Conservation (phyloP, 2,888 invertebrate species). For the Pterobdella sp. region DNA sequence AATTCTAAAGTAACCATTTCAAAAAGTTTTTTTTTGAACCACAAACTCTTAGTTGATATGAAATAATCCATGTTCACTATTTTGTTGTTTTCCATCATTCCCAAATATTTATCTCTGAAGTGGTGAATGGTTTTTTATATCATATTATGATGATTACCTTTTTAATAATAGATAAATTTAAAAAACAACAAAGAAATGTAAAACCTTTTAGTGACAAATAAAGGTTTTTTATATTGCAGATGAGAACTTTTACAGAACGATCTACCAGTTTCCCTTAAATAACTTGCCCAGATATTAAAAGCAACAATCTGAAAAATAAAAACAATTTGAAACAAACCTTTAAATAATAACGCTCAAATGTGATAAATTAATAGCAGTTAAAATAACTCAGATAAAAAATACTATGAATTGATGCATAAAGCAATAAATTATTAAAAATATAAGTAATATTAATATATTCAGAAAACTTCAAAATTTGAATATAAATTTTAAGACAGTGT, state of each 20-base stretch:
- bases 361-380: background rate
- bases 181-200: background rate
- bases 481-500: too few species aligned
- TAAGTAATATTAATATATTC: too few species aligned
- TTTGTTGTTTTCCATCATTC: slow-evolving; percentile 8
- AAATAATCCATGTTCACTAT: background rate
- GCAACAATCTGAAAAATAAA: slow-evolving; percentile 5
- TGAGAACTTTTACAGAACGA: slow-evolving; percentile 1
- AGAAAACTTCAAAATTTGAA: too few species aligned
- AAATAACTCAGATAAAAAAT: background rate
- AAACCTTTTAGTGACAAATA: background rate
- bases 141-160: background rate
- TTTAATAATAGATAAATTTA: background rate
- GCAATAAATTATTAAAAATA: too few species aligned
- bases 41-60: background rate
- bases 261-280: slow-evolving; percentile 2
- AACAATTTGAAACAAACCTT: background rate
- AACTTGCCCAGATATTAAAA: slow-evolving; percentile 15
- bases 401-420: too few species aligned
- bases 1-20: background rate
- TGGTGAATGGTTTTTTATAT: background rate
- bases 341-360: background rate
- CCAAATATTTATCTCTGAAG: slow-evolving; percentile 21
- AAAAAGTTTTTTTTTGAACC: slow-evolving; percentile 16
- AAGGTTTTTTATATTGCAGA: background rate